Evolutionary conservation across 2,113 vertebrate species (phyloP), one percentile per base, ranked within the genome.

Genomic region (Gnathonemus longibarbis): DNA sequence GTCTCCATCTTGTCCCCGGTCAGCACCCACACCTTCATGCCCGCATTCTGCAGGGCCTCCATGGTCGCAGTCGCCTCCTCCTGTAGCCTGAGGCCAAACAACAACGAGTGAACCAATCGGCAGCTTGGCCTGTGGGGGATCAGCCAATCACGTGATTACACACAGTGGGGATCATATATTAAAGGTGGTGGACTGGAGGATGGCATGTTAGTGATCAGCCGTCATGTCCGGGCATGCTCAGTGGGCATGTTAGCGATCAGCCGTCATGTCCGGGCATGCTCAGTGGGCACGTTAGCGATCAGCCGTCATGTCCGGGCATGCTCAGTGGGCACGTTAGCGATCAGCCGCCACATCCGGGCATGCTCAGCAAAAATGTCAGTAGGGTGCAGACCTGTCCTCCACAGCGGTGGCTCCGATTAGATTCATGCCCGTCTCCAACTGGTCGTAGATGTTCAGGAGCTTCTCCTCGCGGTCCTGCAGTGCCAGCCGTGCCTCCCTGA

Each of bases 1-100:
- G 98, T 99, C 94, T 99, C 98, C 97, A 99, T 97, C 94, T 99
- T 99, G 95, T 99, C 98, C 0, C 98, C 98, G 0, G 98, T 99
- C 80, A 99, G 96, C 91, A 99, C 98, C 98, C 98, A 99, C 5
- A 99, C 96, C 91, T 98, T 98, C 91, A 99, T 98, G 89, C 98
- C 98, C 0, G 98, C 98, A 0, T 96, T 94, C 31, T 99, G 98
- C 90, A 99, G 94, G 62, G 98, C 97, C 91, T 99, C 98, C 66
- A 99, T 98, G 0, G 98, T 99, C 93, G 98, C 97, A 0, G 98
- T 97, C 0, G 97, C 97, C 92, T 98, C 96, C 88, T 99, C 98
- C 92, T 99, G 98, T 62, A 99, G 96, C 91, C 98, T 99, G 91
- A 13, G 3, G 62, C 24, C 50, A 3, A 74, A 50, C 0, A 39